Percentiles rank a stretch among this genome's conserved stretches.
These are phyloP conservation scores for Lepidurus apus DNA, from an alignment of 1,140 invertebrate genomes.

Conservation along the genomic window DNA sequence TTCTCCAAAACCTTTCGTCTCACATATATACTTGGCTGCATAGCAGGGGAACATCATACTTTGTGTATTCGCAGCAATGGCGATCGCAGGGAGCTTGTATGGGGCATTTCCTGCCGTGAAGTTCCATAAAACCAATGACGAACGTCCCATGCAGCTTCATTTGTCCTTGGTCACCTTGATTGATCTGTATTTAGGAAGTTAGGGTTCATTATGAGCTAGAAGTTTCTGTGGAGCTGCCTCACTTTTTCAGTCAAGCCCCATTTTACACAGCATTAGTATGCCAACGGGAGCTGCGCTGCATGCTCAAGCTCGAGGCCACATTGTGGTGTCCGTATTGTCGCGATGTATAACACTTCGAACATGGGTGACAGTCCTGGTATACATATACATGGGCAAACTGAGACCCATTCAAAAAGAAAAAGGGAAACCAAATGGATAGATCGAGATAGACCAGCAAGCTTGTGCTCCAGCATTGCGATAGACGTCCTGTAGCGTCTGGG, in stretches of 20 bases:
- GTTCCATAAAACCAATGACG: not conserved
- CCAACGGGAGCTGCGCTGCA: not conserved
- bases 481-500: slow-evolving; percentile 4
- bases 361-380: not conserved
- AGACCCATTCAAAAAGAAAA: not conserved
- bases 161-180: slow-evolving; percentile 10
- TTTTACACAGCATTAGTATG: not conserved
- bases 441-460: not conserved
- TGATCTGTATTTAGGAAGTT: slow-evolving; percentile 1
- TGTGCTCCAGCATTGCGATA: slow-evolving; percentile 8
- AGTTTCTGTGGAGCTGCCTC: not conserved
- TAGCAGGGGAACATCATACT: not conserved
- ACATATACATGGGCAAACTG: not conserved
- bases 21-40: not conserved
- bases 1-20: not conserved
- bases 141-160: slow-evolving; percentile 13
- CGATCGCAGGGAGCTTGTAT: not conserved
- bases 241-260: not conserved
- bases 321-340: not conserved
- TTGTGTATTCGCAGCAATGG: not conserved
- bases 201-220: not conserved
- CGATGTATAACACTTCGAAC: slow-evolving; percentile 5
- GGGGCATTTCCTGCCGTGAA: not conserved
- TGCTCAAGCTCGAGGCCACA: not conserved
- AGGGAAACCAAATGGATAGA: not conserved